Base-by-base conservation (phyloP, 92 coral and sea anemone genomes). In the Galaxea fascicularis region DNA sequence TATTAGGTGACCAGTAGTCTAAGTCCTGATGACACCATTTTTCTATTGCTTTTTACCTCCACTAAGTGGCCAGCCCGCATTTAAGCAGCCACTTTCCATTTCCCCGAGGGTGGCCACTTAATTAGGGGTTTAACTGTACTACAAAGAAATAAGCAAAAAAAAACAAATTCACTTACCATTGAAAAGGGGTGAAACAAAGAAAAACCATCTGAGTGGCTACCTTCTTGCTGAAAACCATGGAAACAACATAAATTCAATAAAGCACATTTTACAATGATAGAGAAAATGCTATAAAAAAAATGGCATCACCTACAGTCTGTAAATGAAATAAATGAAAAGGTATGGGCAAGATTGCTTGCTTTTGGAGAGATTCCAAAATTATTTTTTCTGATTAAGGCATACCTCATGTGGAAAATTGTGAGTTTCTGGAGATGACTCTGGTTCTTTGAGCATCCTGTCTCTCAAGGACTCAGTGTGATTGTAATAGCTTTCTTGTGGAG, bases 391-490 rank as follows among this genome's bases (percentile, higher is more conserved):
- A 35, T 35, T 35, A 35, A 35, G 6, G 41, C 6, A 35, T 79
- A 65, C 83, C 74, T 65, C 51, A 64, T 47, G 74, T 46, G 27
- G 18, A 66, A 65, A 49, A 52, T 49, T 64, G 46, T 79, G 63
- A 25, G 15, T 46, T 39, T 78, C 56, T 10, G 28, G 56, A 52
- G 82, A 72, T 54, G 86, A 71, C 18, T 78, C 78, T n/a, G 90
- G 90, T 13, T 74, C 76, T 63, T 70, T 93, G 39, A 93, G 57
- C 96, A 93, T 93, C 66, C 68, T 79, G 51, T 93, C 90, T 18
- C 92, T 90, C 29, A 93, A 65, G n/a, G 94, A 93, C 10, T 78
- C 87, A 39, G 87, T 27, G 20, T 69, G 41, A n/a, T 27, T 16
- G 45, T 39, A 39, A 27, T 13, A 0, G 25, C 18, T 45, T 47